Percentiles rank a stretch among this genome's conserved stretches.
Evolutionary conservation across 2,113 vertebrate genomes (phyloP).

Genomic region (Apodemus sylvaticus): DNA sequence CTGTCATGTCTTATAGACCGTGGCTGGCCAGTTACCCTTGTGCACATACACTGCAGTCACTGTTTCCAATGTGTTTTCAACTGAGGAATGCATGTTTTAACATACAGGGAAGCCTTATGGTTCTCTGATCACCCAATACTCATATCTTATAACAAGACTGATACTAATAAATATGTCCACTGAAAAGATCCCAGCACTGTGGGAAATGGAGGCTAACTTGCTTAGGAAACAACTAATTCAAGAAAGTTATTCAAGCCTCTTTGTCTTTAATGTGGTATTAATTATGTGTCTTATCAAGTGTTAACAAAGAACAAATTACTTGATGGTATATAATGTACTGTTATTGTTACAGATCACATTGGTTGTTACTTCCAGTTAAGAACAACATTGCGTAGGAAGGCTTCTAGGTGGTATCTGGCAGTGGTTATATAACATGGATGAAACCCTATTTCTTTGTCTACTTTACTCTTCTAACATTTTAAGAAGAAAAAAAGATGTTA

Average conservation of each 20-base stretch:
- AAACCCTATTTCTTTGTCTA: neutral
- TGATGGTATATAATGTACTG: neutral
- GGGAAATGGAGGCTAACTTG: neutral
- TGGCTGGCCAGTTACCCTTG: neutral
- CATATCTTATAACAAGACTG: neutral
- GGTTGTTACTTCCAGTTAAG: constrained; percentile 3
- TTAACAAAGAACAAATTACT: neutral
- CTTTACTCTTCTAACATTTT: neutral
- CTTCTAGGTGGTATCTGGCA: neutral
- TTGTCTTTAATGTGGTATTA: constrained; percentile 7
- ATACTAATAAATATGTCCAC: neutral
- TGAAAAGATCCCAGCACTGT: neutral
- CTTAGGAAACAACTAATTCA: neutral
- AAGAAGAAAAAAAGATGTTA: neutral
- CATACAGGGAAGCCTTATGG: neutral
- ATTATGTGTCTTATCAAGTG: neutral
- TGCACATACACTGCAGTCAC: no score
- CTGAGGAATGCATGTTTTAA: neutral
- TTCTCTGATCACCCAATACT: neutral
- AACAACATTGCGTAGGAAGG: neutral
- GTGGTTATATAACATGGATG: neutral
- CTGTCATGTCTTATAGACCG: neutral
- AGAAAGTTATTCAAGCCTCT: neutral
- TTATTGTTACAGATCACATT: neutral
- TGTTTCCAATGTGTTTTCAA: neutral